phyloP scores from a whole-genome alignment of 2,888 invertebrate species.

The Rhynchonema sp. region DNA sequence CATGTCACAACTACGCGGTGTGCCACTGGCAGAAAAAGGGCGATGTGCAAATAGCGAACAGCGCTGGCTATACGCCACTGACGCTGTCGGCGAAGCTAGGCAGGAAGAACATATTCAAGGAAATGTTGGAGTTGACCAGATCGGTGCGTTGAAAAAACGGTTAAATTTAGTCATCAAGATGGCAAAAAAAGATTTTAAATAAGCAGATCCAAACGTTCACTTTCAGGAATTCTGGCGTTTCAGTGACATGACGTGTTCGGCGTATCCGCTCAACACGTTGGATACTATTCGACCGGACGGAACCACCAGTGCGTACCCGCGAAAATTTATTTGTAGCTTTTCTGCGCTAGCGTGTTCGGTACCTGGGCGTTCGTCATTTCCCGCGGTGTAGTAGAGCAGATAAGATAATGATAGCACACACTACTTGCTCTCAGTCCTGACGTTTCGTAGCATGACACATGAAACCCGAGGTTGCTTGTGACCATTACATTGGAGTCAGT shows the following conservation, averaged over 20 bases:
- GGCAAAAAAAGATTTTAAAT: too few species aligned
- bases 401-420: too few species aligned
- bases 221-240: conserved; percentile 93
- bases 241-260: conserved; percentile 93
- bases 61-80: conserved; percentile 72
- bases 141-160: conserved; percentile 25
- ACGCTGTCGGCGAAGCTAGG: conserved; percentile 90
- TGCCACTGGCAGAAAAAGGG: conserved; percentile 81
- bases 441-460: too few species aligned
- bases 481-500: too few species aligned
- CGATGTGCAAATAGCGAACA: conserved; percentile 69
- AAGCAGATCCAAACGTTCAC: neutral
- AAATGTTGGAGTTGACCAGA: conserved; percentile 74
- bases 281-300: conserved; percentile 88
- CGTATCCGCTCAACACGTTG: conserved; percentile 81
- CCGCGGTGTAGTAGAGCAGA: too few species aligned
- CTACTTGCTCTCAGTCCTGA: too few species aligned
- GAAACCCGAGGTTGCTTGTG: too few species aligned
- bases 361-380: too few species aligned
- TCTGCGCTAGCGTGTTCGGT: too few species aligned
- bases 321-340: too few species aligned
- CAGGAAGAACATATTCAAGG: conserved; percentile 81
- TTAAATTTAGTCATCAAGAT: too few species aligned
- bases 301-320: conserved; percentile 82
- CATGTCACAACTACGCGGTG: conserved; percentile 85